These are phyloP conservation scores for Rotaria magnacalcarata DNA, from an alignment of 2,888 invertebrate species.

Conservation along the genomic window DNA sequence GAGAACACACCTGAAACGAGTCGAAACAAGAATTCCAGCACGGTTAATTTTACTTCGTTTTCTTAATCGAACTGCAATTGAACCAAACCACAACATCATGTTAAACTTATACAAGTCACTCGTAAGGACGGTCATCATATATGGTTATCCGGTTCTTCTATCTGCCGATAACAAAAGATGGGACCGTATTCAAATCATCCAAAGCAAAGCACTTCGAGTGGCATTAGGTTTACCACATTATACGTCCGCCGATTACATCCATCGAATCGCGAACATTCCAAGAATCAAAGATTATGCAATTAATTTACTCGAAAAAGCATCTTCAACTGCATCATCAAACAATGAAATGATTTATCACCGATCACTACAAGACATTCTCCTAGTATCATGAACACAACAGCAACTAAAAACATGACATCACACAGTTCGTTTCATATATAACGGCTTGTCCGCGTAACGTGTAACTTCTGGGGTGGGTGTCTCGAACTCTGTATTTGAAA, in stretches of 20 bases:
- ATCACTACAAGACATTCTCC: constrained; percentile 22
- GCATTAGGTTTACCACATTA: neutral
- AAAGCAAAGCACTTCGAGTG: neutral
- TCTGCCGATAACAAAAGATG: neutral
- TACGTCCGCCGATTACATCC: neutral
- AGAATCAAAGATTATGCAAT: neutral
- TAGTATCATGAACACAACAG: no score
- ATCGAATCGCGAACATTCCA: neutral
- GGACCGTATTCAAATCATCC: neutral
- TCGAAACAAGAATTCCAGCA: neutral
- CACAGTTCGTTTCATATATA: no score
- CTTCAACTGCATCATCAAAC: no score
- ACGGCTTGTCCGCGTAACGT: no score
- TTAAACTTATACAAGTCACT: neutral
- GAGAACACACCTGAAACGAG: neutral
- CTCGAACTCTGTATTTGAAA: no score
- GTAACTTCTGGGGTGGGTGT: no score
- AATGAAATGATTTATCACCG: no score
- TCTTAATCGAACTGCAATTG: neutral
- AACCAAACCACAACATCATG: neutral
- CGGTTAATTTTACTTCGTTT: neutral
- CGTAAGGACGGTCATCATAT: neutral
- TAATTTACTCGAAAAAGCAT: neutral
- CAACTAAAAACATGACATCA: no score
- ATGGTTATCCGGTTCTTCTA: neutral